A percentile compares a stretch with the other conserved stretches of the same genome.
Evolutionary conservation across 1,140 invertebrate species (phyloP).

Genomic region (Euura lappo): DNA sequence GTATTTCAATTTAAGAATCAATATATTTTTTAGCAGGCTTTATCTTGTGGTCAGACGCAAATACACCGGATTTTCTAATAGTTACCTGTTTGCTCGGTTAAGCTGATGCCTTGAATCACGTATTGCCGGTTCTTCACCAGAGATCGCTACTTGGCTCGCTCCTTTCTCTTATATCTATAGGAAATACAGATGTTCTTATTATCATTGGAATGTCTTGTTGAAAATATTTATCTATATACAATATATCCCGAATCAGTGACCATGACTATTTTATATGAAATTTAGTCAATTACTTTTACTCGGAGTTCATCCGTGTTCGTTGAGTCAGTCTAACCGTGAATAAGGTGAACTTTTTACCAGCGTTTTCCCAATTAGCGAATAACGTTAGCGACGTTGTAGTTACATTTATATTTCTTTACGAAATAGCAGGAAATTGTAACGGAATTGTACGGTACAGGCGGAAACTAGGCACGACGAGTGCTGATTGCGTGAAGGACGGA

Average conservation of each 20-base stretch:
- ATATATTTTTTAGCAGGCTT: too few relatives aligned
- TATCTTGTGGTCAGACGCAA: too few relatives aligned
- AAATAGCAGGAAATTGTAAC: not conserved
- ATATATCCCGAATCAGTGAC: too few relatives aligned
- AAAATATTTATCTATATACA: too few relatives aligned
- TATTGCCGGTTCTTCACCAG: not conserved
- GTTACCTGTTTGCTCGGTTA: not conserved
- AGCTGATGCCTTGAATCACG: not conserved
- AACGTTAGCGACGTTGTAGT: not conserved
- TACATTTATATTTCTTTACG: not conserved
- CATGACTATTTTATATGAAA: too few relatives aligned
- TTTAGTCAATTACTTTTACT: too few relatives aligned
- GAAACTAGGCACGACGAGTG: constrained; percentile 2
- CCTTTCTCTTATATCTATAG: not conserved
- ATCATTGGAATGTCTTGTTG: too few relatives aligned
- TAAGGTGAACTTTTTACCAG: not conserved
- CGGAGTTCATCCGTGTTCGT: too few relatives aligned
- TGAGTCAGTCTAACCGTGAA: not conserved
- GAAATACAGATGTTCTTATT: too few relatives aligned
- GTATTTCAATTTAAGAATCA: too few relatives aligned
- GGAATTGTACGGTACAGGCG: not conserved
- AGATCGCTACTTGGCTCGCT: not conserved
- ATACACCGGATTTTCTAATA: not conserved
- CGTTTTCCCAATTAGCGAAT: not conserved
- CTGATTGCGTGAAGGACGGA: constrained; percentile 4